Base-by-base conservation (phyloP, 2,113 vertebrate species). In the Hystrix brachyura region DNA sequence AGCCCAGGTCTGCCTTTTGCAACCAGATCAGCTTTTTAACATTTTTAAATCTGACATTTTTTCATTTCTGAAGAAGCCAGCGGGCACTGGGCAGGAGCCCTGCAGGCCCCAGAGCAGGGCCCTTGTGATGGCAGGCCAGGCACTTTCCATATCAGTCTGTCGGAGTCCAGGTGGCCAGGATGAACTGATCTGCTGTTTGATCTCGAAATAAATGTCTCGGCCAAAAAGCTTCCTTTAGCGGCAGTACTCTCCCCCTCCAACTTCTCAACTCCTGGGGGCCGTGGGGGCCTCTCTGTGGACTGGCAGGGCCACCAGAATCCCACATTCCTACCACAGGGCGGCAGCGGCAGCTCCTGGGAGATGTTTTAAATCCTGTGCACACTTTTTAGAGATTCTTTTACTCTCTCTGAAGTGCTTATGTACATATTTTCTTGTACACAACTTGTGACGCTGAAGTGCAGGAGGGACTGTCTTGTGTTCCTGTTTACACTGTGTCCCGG, bases 401-500 rank as follows among this genome's bases (percentile, higher is more conserved):
- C 51, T 88, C 21, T 97, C 98, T 97, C 97, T 97, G 96, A 98
- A 98, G 96, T 97, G 95, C 97, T 82, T 91, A 23, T 90, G 97
- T 98, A 96, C 94, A 94, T 97, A 92, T 97, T 98, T 98, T 98
- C 94, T 79, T 94, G 93, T 96, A 43, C 94, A 87, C 97, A 91
- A 96, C 98, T 97, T 97, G 96, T 87, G 98, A 96, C 96, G 97
- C 80, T 82, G 90, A 76, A 74, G 9, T 62, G 51, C 72, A 46
- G 62, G 83, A 72, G 86, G n/a, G 90, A 88, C 91, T 95, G 84
- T 94, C 10, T 93, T 34, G 43, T 55, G 3, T 13, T 79, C 59
- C 34, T 96, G 98, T 98, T 98, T 98, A 96, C 98, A 94, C 46
- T 46, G 76, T 59, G 57, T 88, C 53, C 25, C 6, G 34, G 8